These are phyloP conservation scores for Botrylloides violaceus DNA, from an alignment of 23 tunicate genomes.

Conservation along the genomic window DNA sequence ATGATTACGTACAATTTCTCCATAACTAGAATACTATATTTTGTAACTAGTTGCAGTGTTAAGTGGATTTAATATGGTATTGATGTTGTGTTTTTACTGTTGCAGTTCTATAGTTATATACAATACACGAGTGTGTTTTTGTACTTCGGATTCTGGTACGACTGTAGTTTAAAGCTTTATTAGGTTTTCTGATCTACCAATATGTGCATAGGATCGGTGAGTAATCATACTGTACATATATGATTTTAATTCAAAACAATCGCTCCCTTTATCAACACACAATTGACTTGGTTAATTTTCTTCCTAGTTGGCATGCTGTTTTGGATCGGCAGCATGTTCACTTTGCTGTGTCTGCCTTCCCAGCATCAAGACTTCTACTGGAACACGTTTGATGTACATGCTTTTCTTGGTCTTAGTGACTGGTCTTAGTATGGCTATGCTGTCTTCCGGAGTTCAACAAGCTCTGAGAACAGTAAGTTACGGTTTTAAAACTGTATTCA, in stretches of 20 bases:
- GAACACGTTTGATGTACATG: conserved; percentile 24
- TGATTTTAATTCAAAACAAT: background rate
- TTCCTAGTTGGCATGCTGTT: conserved; percentile 18
- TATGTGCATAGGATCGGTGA: conserved; percentile 19
- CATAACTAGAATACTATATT: too few species aligned
- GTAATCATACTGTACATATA: background rate
- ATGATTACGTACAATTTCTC: too few species aligned
- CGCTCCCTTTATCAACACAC: background rate
- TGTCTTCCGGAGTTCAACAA: conserved; percentile 11
- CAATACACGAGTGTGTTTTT: too few species aligned
- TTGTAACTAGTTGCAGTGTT: too few species aligned
- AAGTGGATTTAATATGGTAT: too few species aligned
- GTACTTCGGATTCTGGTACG: too few species aligned
- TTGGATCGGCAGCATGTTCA: conserved; percentile 30
- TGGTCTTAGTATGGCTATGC: conserved; percentile 25
- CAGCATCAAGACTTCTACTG: conserved; percentile 22
- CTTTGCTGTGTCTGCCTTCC: conserved; percentile 23
- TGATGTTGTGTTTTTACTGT: too few species aligned
- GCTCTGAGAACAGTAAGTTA: conserved; percentile 7
- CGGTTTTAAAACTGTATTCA: too few species aligned
- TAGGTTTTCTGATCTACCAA: too few species aligned
- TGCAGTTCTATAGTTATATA: too few species aligned
- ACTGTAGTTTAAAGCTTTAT: too few species aligned
- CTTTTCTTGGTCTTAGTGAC: conserved; percentile 18
- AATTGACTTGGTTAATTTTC: background rate